phyloP scores from a whole-genome alignment of 2,797 vertebrate genomes.

The Phoeniculus purpureus region DNA sequence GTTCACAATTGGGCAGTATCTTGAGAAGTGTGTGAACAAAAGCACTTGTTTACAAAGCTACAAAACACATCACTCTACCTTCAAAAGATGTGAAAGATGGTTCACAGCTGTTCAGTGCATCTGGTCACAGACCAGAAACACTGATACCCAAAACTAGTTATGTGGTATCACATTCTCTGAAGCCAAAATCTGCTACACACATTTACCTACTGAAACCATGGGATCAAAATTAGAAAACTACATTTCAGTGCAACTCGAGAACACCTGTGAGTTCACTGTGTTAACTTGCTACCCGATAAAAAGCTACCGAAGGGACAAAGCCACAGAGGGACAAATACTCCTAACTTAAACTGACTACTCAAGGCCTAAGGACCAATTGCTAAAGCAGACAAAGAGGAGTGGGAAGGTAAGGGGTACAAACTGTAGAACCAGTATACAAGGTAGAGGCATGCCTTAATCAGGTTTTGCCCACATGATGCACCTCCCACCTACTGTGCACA shows the following conservation, averaged over 20 bases:
- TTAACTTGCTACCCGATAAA: background rate
- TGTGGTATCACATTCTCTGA: background rate
- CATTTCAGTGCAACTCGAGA: background rate
- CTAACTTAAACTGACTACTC: background rate
- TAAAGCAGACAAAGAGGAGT: background rate
- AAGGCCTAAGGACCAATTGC: background rate
- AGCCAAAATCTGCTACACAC: background rate
- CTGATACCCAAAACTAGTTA: background rate
- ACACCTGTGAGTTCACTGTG: background rate
- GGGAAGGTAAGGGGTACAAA: background rate
- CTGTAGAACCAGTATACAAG: rapidly evolving
- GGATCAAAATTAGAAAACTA: background rate
- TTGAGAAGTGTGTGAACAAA: background rate
- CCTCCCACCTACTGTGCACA: background rate
- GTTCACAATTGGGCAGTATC: background rate
- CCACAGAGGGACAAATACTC: background rate
- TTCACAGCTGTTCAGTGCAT: background rate
- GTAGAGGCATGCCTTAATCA: background rate
- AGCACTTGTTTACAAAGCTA: background rate
- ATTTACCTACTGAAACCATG: background rate
- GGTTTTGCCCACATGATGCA: background rate
- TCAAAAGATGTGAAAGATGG: background rate
- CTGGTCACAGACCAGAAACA: background rate
- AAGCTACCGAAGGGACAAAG: background rate
- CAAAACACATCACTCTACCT: background rate